These are phyloP conservation scores for Xiphophorus hellerii DNA, from an alignment of 2,113 vertebrate genomes.

Conservation along the genomic window DNA sequence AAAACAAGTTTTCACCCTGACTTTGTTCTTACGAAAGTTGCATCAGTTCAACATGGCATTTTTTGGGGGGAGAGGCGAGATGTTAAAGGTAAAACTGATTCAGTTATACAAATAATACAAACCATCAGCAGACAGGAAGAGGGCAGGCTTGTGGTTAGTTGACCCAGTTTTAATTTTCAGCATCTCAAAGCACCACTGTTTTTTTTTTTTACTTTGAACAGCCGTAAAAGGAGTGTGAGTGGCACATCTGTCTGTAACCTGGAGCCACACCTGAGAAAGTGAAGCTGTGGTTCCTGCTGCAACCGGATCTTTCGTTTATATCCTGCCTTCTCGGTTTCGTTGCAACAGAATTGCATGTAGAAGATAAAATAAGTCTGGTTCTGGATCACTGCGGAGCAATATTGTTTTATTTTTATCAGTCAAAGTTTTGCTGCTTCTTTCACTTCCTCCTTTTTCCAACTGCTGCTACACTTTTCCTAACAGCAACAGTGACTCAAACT, in stretches of 20 bases:
- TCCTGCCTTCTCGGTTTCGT: neutral
- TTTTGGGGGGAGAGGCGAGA: neutral
- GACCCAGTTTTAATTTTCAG: neutral
- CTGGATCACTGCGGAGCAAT: neutral
- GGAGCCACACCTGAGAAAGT: conserved; percentile 20
- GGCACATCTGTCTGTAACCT: neutral
- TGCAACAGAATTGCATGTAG: too few relatives aligned
- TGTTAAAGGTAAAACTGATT: neutral
- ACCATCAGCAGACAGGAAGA: conserved; percentile 9
- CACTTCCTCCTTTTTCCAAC: conserved; percentile 15
- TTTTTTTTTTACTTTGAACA: neutral
- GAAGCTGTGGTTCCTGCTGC: conserved; percentile 1
- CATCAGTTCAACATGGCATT: neutral
- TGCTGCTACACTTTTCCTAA: fast-evolving
- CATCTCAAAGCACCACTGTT: neutral
- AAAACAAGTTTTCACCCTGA: neutral
- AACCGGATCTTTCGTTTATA: conserved; percentile 17
- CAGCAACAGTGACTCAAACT: neutral
- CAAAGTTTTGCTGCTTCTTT: conserved; percentile 26
- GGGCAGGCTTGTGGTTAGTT: neutral
- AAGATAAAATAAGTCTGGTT: neutral
- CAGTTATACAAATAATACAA: neutral
- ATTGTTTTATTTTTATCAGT: neutral
- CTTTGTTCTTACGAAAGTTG: neutral
- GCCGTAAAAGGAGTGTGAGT: neutral